Percentiles rank a stretch among this genome's conserved stretches.
These are phyloP conservation scores for Natator depressus DNA, from an alignment of 2,113 vertebrate genomes.

Conservation along the genomic window DNA sequence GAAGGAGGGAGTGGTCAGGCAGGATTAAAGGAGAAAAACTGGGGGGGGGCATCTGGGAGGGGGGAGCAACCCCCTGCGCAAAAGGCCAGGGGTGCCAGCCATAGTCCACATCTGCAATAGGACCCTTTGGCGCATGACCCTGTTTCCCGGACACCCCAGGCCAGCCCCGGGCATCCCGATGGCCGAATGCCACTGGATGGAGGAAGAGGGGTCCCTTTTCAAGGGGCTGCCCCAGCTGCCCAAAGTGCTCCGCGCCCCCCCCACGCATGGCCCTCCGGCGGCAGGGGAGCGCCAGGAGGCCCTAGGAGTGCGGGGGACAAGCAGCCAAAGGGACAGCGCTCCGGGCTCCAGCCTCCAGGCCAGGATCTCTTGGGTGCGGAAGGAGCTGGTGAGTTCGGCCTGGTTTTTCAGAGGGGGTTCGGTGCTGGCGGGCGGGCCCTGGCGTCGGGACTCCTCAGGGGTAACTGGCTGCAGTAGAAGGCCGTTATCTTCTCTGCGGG, in stretches of 20 bases:
- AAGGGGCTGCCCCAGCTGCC: background rate
- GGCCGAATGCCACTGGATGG: background rate
- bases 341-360: background rate
- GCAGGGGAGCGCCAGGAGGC: background rate
- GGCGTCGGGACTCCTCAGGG: background rate
- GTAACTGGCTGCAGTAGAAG: background rate
- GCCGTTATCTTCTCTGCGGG: background rate
- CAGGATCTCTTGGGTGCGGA: constrained; percentile 45
- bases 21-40: background rate
- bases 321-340: background rate
- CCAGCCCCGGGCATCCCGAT: background rate
- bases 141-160: background rate
- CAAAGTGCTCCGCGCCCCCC: background rate
- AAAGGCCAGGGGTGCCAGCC: too few relatives aligned
- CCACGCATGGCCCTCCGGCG: fast-evolving
- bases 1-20: background rate
- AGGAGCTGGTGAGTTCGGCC: constrained; percentile 60
- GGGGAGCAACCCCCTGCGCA: too few relatives aligned
- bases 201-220: background rate
- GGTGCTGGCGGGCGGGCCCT: background rate
- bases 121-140: background rate
- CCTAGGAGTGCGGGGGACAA: background rate
- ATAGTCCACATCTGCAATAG: background rate
- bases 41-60: too few relatives aligned
- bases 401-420: background rate